These are phyloP conservation scores for Timema podura DNA, from an alignment of 2,888 invertebrate species.

Conservation along the genomic window DNA sequence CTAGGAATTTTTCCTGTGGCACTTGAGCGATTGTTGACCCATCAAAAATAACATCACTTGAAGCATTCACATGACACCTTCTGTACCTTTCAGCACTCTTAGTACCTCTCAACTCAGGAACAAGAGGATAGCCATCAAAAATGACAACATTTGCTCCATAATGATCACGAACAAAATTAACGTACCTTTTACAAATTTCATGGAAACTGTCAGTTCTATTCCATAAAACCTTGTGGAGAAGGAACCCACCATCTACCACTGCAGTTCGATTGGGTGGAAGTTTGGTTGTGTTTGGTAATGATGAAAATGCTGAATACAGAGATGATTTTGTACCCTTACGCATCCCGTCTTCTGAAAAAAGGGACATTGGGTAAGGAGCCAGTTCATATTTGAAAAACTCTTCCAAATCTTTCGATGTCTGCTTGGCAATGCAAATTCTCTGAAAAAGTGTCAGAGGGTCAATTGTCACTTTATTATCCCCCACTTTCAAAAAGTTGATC, in stretches of 20 bases:
- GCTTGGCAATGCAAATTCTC: conserved; percentile 5
- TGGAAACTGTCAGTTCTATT: too few relatives aligned
- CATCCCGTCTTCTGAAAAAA: conserved; percentile 5
- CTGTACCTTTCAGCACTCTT: too few relatives aligned
- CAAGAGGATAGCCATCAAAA: too few relatives aligned
- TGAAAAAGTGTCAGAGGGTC: conserved; percentile 4
- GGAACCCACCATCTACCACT: not conserved
- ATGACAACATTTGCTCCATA: too few relatives aligned
- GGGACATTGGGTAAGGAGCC: conserved; percentile 16
- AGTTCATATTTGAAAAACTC: conserved; percentile 8
- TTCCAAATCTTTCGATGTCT: not conserved
- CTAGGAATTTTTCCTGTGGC: too few relatives aligned
- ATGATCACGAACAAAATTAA: too few relatives aligned
- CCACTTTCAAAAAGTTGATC: not conserved
- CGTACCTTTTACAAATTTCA: too few relatives aligned
- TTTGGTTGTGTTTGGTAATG: not conserved
- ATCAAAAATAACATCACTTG: too few relatives aligned
- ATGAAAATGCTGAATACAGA: not conserved
- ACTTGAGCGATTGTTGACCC: too few relatives aligned
- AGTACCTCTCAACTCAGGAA: too few relatives aligned
- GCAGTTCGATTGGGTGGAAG: not conserved
- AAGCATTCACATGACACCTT: too few relatives aligned
- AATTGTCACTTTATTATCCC: not conserved
- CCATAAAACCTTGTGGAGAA: too few relatives aligned
- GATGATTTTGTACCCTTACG: not conserved